Conservation (phyloP, 2,113 vertebrate genomes). For the Puntigrus tetrazona region DNA sequence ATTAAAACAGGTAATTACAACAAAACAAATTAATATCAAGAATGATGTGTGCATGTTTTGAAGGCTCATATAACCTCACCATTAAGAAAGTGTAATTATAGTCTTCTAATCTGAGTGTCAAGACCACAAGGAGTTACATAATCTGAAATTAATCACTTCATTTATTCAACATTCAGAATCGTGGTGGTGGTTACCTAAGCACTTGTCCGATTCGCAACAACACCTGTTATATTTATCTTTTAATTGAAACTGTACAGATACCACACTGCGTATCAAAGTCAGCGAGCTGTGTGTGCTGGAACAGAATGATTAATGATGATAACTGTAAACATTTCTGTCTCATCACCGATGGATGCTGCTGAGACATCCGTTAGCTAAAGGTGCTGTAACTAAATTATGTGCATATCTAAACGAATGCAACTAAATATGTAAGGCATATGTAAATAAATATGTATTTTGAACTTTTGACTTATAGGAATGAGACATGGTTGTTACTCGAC, state of each 20-base stretch:
- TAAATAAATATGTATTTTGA: too few species aligned
- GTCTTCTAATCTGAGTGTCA: constrained; percentile 19
- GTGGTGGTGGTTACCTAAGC: constrained; percentile 52
- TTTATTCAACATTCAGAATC: constrained; percentile 62
- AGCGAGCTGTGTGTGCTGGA: background rate
- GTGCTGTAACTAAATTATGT: background rate
- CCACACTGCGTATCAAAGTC: constrained; percentile 47
- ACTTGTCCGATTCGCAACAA: constrained; percentile 37
- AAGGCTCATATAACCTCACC: background rate
- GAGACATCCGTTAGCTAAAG: background rate
- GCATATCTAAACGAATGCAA: background rate
- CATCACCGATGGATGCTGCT: background rate
- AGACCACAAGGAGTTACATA: constrained; percentile 33
- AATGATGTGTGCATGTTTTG: background rate
- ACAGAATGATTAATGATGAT: constrained; percentile 22
- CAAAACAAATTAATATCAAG: constrained; percentile 17
- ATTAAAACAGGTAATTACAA: constrained; percentile 11
- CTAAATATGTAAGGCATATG: background rate
- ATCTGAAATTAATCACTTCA: constrained; percentile 35
- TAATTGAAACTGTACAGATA: constrained; percentile 66
- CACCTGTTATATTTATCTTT: constrained; percentile 69
- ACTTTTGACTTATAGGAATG: background rate
- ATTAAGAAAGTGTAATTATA: constrained; percentile 15
- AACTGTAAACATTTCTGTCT: background rate
- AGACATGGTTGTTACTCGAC: too few species aligned